A percentile compares a stretch with the other conserved stretches of the same genome.
phyloP scores from a whole-genome alignment of 2,113 vertebrate species.

The Oostethus manadensis region DNA sequence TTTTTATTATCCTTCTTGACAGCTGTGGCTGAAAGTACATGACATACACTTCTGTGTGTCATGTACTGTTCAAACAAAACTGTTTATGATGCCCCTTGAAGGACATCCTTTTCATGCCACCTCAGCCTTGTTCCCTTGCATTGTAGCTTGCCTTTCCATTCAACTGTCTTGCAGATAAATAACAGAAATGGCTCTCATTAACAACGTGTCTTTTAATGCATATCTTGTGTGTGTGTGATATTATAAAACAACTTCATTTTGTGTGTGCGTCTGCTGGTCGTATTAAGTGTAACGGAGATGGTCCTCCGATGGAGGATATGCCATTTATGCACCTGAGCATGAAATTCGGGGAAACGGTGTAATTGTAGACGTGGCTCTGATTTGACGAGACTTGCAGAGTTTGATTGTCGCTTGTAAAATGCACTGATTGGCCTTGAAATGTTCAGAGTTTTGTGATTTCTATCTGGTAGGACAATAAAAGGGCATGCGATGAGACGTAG shows the following conservation, averaged over 20 bases:
- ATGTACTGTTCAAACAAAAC: not conserved
- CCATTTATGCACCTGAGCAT: conserved; percentile 47
- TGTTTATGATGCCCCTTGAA: not conserved
- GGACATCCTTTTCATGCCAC: no score
- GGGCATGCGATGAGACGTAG: no score
- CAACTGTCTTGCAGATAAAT: no score
- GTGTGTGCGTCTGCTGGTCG: conserved; percentile 14
- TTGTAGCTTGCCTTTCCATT: no score
- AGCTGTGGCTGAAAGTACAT: conserved; percentile 9
- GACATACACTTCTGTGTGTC: not conserved
- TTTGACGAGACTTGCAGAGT: conserved; percentile 45
- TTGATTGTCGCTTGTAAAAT: conserved; percentile 21
- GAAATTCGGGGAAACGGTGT: conserved; percentile 51
- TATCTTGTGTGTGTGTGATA: no score
- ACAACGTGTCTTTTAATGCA: no score
- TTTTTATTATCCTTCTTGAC: conserved; percentile 31
- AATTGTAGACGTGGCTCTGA: conserved; percentile 50
- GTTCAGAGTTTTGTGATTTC: not conserved
- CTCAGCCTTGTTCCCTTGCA: no score
- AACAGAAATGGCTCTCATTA: no score
- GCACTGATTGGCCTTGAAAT: conserved; percentile 37
- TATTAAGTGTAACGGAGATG: conserved; percentile 13
- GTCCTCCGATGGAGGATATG: conserved; percentile 15
- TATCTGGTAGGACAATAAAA: conserved; percentile 24
- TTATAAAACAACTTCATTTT: not conserved